A percentile compares a stretch with the other conserved stretches of the same genome.
phyloP scores from a whole-genome alignment of 2,888 invertebrate genomes.

The Gibbula magus region DNA sequence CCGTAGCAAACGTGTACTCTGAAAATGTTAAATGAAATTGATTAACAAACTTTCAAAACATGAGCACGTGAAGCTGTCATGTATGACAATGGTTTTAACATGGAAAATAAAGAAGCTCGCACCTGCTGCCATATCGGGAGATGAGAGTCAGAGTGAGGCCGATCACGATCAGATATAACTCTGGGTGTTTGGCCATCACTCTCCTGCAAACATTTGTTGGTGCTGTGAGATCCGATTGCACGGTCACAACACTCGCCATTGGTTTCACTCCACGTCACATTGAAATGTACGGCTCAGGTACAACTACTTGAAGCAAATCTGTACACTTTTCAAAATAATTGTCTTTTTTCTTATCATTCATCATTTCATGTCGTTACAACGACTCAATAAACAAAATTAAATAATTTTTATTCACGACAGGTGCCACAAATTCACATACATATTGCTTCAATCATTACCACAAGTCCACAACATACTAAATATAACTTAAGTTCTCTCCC shows the following conservation, averaged over 20 bases:
- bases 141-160: conserved; percentile 42
- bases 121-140: conserved; percentile 53
- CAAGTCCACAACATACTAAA: too few relatives aligned
- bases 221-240: conserved; percentile 41
- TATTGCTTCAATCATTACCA: too few relatives aligned
- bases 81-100: neutral
- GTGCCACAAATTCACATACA: too few relatives aligned
- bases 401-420: too few relatives aligned
- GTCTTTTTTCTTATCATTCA: too few relatives aligned
- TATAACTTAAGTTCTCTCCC: neutral
- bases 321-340: too few relatives aligned
- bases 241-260: conserved; percentile 58
- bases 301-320: too few relatives aligned
- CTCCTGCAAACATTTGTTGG: conserved; percentile 44
- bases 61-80: neutral
- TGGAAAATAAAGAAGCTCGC: conserved; percentile 6
- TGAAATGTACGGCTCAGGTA: neutral
- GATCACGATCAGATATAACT: conserved; percentile 42
- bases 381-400: too few relatives aligned
- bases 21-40: too few relatives aligned
- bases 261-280: conserved; percentile 60
- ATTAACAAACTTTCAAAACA: neutral
- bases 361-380: too few relatives aligned
- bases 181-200: conserved; percentile 54
- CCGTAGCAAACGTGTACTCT: neutral